Base-by-base conservation (phyloP, 2,113 vertebrate genomes). In the Dendropsophus ebraccatus region DNA sequence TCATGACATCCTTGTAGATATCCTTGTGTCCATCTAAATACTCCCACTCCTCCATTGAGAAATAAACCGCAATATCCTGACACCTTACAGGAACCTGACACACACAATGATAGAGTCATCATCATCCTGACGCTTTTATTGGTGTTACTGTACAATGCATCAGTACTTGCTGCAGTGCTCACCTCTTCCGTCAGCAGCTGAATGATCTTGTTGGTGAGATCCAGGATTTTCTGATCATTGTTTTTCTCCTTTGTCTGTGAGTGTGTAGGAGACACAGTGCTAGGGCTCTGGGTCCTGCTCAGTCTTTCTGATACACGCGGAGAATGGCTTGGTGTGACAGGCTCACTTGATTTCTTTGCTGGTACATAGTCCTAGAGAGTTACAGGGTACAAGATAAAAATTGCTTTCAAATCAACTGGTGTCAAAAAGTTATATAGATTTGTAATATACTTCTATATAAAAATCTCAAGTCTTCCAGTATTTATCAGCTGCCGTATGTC, bases 1-100 rank as follows among this genome's bases (percentile, higher is more conserved):
- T 89, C 89, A 92, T 91, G 74, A 91, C 90, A n/a, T 92, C 90
- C 78, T 88, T 86, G 88, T 92, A 92, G 82, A 91, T 88, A 49
- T 92, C 90, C 81, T 90, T 90, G 16, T 92, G 91, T 32, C 90
- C 89, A 74, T 91, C 90, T 79, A 92, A 74, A 62, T 91, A 90
- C 74, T 90, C 89, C 87, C 91, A 49, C 88, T 92, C 91, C 74
- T 90, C 90, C 49, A 89, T 81, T 6, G 92, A 41, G 60, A 92
- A 90, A 52, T 92, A 90, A 16, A 81, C 56, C 9, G 67, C 9
- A 75, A 54, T 8, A 73, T 47, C 25, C 78, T 41, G 41, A 73
- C 54, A 84, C n/a, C 72, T 75, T 65, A 76, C 45, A 49, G 83
- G 83, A 84, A 84, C 83, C 83, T 76, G 56, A 81, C 8, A 60